phyloP scores from a whole-genome alignment of 2,113 vertebrate genomes.

The Chlorocebus sabaeus region DNA sequence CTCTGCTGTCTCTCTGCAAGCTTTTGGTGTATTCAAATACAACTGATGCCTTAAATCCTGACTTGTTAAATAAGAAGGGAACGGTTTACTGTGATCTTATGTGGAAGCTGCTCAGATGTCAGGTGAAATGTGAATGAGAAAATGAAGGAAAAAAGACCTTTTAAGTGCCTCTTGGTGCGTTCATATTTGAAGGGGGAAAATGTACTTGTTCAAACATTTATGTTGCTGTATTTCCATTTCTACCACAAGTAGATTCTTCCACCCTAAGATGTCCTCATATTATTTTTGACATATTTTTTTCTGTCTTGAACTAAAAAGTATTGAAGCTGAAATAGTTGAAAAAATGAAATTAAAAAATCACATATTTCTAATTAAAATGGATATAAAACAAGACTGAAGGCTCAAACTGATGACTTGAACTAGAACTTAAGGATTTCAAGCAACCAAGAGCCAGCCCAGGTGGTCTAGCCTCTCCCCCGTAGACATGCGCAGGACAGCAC shows the following conservation, averaged over 20 bases:
- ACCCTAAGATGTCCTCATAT: background rate
- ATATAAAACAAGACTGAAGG: conserved; percentile 2
- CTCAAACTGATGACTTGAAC: background rate
- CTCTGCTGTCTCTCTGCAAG: background rate
- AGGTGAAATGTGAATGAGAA: conserved; percentile 49
- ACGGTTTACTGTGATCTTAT: conserved; percentile 29
- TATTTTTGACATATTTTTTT: conserved; percentile 24
- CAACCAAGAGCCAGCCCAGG: background rate
- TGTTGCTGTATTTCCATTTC: conserved; percentile 23
- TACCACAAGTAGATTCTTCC: background rate
- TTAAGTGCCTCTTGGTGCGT: background rate
- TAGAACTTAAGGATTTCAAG: background rate
- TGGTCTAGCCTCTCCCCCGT: background rate
- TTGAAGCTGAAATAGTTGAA: too few relatives aligned
- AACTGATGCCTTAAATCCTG: background rate
- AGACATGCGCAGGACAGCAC: accelerated
- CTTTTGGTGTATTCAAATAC: conserved; percentile 42
- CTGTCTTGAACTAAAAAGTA: conserved; percentile 1
- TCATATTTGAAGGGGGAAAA: conserved; percentile 16
- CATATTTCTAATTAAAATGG: background rate
- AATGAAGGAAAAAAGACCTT: conserved; percentile 52
- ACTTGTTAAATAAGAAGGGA: conserved; percentile 61
- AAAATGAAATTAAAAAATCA: too few relatives aligned
- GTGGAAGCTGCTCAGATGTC: conserved; percentile 30
- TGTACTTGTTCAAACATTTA: conserved; percentile 51